Evolutionary conservation across 2,888 invertebrate genomes (phyloP).

Genomic region (Harpalus rufipes): DNA sequence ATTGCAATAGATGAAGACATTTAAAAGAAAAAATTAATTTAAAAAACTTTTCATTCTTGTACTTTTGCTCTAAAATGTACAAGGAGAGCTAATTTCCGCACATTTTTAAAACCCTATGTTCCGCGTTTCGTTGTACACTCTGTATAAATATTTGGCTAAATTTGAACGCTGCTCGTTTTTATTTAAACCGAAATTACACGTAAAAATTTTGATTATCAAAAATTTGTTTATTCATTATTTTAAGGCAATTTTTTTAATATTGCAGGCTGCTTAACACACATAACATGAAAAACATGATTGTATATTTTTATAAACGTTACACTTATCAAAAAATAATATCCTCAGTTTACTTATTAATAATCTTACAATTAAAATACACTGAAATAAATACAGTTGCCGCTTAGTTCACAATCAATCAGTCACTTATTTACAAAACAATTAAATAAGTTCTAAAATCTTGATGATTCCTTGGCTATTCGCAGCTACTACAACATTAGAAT

Average conservation of each 20-base stretch:
- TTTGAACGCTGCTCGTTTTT: neutral
- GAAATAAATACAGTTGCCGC: conserved; percentile 47
- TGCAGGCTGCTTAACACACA: conserved; percentile 54
- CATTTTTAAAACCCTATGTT: no score
- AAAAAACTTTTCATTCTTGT: no score
- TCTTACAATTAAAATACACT: conserved; percentile 35
- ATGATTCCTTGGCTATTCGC: conserved; percentile 97
- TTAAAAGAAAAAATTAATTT: no score
- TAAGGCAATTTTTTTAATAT: conserved; percentile 64
- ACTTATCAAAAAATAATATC: conserved; percentile 54
- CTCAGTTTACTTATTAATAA: conserved; percentile 34
- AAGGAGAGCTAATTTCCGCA: no score
- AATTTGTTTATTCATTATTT: conserved; percentile 58
- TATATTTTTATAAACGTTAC: conserved; percentile 51
- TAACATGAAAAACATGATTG: conserved; percentile 44
- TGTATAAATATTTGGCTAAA: neutral
- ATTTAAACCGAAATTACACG: conserved; percentile 32
- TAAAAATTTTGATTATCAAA: conserved; percentile 65
- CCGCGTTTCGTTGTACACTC: neutral
- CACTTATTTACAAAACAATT: conserved; percentile 70
- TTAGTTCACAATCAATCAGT: neutral
- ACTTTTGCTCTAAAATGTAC: no score
- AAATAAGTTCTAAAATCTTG: conserved; percentile 90
- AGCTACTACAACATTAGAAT: conserved; percentile 91
- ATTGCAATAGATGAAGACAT: no score